These are phyloP conservation scores for Aplochiton taeniatus DNA, from an alignment of 2,797 vertebrate genomes.

Conservation along the genomic window DNA sequence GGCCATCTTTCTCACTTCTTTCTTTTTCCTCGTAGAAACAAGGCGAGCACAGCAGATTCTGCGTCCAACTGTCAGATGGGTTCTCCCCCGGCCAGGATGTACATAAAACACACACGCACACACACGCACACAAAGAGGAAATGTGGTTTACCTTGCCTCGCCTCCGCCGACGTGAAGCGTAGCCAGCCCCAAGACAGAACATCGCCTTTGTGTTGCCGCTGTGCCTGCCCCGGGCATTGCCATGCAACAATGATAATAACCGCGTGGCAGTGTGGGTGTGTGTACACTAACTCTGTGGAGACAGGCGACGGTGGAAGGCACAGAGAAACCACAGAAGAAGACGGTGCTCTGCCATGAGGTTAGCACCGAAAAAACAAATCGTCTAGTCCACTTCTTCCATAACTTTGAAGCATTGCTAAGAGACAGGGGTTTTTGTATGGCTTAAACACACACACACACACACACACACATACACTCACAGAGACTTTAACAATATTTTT, in stretches of 20 bases:
- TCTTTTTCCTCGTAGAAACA: slow-evolving; percentile 11
- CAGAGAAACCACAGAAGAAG: slow-evolving; percentile 52
- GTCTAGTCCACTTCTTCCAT: slow-evolving; percentile 42
- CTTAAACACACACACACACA: too few species aligned
- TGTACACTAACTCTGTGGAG: slow-evolving; percentile 49
- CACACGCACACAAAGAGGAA: slow-evolving; percentile 27
- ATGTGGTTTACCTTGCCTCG: slow-evolving; percentile 51
- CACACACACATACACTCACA: too few species aligned
- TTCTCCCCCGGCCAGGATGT: slow-evolving; percentile 44
- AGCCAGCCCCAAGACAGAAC: slow-evolving; percentile 17
- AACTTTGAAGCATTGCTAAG: slow-evolving; percentile 26
- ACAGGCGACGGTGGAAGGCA: slow-evolving; percentile 51
- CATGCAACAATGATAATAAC: slow-evolving; percentile 41
- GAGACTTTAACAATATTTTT: too few species aligned
- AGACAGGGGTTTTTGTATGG: slow-evolving; percentile 14
- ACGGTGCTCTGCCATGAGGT: slow-evolving; percentile 53
- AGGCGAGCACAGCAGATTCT: slow-evolving; percentile 49
- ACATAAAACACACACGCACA: slow-evolving; percentile 19
- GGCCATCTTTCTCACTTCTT: slow-evolving; percentile 8
- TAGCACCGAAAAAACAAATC: slow-evolving; percentile 61
- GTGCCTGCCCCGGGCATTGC: slow-evolving; percentile 21
- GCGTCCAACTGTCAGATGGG: slow-evolving; percentile 36
- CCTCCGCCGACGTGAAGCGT: slow-evolving; percentile 27
- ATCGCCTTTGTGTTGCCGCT: slow-evolving; percentile 40
- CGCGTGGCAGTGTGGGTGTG: slow-evolving; percentile 33